A percentile compares a stretch with the other conserved stretches of the same genome.
Evolutionary conservation across 2,113 vertebrate genomes (phyloP).

Genomic region (Callipepla californica): DNA sequence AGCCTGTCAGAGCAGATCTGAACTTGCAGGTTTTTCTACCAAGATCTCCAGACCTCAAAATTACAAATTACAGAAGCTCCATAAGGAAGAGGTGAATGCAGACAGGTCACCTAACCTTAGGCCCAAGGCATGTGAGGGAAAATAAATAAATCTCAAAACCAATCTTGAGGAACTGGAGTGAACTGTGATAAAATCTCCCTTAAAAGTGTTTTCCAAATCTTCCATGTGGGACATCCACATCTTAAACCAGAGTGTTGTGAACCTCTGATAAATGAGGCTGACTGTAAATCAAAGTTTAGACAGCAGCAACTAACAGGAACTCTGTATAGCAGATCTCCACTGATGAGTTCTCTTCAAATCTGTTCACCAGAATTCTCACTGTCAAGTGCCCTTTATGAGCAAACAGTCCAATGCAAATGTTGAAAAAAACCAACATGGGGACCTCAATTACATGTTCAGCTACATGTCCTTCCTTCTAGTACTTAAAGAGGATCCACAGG

Average conservation of each 20-base stretch:
- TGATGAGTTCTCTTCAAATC: not conserved
- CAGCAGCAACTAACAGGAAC: not conserved
- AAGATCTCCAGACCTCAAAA: not conserved
- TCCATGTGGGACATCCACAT: not conserved
- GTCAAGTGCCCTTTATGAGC: not conserved
- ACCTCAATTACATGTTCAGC: not conserved
- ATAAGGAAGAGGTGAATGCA: not conserved
- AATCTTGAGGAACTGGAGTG: not conserved
- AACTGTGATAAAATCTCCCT: not conserved
- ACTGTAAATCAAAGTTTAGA: not conserved
- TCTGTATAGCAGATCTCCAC: not conserved
- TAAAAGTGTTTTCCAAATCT: not conserved
- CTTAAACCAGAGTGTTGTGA: not conserved
- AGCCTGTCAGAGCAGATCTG: not conserved
- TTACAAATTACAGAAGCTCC: not conserved
- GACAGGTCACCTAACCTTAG: not conserved
- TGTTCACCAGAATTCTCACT: not conserved
- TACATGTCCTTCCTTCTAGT: not conserved
- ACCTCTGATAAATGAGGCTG: not conserved
- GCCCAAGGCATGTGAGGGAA: not conserved
- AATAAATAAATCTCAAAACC: not conserved
- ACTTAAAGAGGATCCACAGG: not conserved
- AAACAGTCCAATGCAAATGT: not conserved
- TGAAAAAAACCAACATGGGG: not conserved
- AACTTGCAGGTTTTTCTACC: not conserved